Conservation (phyloP, 2,888 invertebrate genomes). For the Nemotelus pantherinus region DNA sequence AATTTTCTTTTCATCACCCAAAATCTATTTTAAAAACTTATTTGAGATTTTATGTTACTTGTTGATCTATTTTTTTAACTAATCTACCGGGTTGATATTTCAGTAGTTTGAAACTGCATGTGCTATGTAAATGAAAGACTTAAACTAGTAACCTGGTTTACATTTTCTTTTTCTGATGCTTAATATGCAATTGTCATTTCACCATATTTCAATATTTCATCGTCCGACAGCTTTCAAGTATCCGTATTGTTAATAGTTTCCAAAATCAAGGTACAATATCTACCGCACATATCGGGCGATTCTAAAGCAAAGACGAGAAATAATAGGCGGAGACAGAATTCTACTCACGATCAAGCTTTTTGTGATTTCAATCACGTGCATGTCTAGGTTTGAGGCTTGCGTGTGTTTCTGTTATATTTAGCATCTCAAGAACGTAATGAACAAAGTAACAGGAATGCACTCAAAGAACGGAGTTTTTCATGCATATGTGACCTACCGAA, state of each 20-base stretch:
- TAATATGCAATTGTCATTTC: neutral
- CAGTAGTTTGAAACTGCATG: no score
- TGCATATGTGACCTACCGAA: slow-evolving; percentile 51
- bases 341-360: slow-evolving; percentile 14
- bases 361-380: slow-evolving; percentile 20
- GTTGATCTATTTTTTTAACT: no score
- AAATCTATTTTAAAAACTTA: no score
- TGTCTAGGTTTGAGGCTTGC: neutral
- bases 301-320: no score
- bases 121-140: neutral
- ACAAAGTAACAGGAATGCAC: neutral
- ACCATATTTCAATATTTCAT: neutral
- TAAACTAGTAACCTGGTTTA: slow-evolving; percentile 1
- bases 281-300: neutral
- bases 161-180: neutral
- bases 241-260: neutral
- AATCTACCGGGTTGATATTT: no score
- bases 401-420: neutral
- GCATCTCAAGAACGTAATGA: neutral
- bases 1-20: no score
- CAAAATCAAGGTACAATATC: neutral
- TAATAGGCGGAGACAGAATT: slow-evolving; percentile 4
- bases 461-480: slow-evolving; percentile 54
- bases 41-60: no score
- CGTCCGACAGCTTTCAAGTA: neutral